These are phyloP conservation scores for Athalia rosae DNA, from an alignment of 2,888 invertebrate species.

Conservation along the genomic window DNA sequence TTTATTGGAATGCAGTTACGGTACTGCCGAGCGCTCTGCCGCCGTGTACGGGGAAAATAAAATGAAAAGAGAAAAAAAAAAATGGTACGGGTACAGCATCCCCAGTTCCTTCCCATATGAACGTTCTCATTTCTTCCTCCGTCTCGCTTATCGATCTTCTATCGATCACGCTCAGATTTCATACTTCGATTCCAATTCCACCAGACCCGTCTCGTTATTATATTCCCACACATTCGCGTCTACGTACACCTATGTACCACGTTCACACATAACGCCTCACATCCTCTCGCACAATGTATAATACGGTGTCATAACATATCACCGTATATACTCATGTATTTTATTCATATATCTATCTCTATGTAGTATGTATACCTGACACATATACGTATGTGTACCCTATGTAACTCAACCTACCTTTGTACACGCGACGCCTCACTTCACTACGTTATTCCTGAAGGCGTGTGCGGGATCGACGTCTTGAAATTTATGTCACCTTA, in stretches of 20 bases:
- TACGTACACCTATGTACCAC: not conserved
- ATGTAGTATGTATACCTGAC: too few species aligned
- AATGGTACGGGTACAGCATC: not conserved
- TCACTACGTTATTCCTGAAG: too few species aligned
- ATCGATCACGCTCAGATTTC: slow-evolving; percentile 35
- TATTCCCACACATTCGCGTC: not conserved
- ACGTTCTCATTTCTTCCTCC: not conserved
- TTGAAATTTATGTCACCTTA: too few species aligned
- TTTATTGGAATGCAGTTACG: slow-evolving; percentile 52
- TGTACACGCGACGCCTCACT: too few species aligned
- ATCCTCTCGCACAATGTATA: slow-evolving; percentile 8
- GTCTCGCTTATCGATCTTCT: not conserved
- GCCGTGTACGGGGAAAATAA: too few species aligned
- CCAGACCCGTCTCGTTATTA: not conserved
- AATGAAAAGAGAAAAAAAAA: too few species aligned
- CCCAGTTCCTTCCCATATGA: not conserved
- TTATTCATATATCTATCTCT: too few species aligned
- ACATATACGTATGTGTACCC: too few species aligned
- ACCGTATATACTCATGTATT: not conserved
- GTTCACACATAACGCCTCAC: not conserved
- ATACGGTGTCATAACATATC: not conserved
- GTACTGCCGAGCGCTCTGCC: not conserved
- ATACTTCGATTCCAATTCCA: slow-evolving; percentile 9
- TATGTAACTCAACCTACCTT: too few species aligned
- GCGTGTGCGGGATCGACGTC: too few species aligned